Evolutionary conservation across 2,797 vertebrate genomes (phyloP), one percentile per base, ranked within the genome.

Genomic region (Gastrophryne carolinensis): DNA sequence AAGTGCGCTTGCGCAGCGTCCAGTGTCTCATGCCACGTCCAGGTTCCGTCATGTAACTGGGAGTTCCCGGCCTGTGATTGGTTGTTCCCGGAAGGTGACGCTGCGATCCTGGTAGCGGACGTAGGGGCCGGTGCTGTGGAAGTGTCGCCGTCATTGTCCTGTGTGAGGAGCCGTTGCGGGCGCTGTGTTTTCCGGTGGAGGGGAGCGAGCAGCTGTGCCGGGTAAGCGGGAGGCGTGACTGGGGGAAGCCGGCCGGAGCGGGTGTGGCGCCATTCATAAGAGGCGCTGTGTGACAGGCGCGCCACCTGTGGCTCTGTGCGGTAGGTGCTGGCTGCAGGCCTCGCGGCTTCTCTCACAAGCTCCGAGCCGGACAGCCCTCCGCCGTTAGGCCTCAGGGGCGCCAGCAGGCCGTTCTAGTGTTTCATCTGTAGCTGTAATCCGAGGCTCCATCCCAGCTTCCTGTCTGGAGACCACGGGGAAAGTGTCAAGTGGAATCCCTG

Each of bases 11-110:
- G 74, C 49, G 35, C 49, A 13, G 21, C 65, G 65, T 69, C 56
- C 7, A 1, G 11, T 11, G 49, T 34, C 34, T 37, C 23, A 3
- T 77, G 74, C 74, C 74, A 77, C 74, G 74, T 77, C 56, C 74
- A 37, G 66, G 49, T 5, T 5, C 21, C 32, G 74, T 77, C 66
- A 70, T 17, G 35, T 35, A 2, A 13, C 34, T 39, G 44, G n/a
- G 34, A 19, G 37, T 30, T n/a, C n/a, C 29, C 26, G 27, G 6
- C 3, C 0, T 19, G 12, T 61, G 64, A 77, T 77, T 77, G 74
- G 74, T 3, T 54, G 27, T 27, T 5, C 2, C 10, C 12, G 35
- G 17, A 19, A 35, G 57, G 56, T 76, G 65, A 69, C 65, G 71
- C 56, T 30, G 47, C 26, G 32, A 23, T 27, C 37, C 34, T 32